Conservation (phyloP, 2,797 vertebrate genomes). For the Atherinosoma microstoma region DNA sequence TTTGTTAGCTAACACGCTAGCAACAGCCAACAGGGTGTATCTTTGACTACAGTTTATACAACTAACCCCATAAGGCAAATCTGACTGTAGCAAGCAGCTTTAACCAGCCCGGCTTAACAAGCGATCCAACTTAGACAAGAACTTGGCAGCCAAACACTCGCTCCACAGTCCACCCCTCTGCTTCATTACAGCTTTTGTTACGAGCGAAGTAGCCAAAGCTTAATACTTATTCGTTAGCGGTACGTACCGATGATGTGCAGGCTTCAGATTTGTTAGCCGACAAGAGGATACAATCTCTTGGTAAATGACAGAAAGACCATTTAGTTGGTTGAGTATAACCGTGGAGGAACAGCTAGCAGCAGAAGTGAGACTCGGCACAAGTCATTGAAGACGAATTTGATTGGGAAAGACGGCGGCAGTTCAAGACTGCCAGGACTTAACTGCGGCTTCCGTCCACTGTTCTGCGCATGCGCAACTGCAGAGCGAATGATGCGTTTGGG, state of each 20-base stretch:
- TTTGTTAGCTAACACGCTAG: conserved; percentile 47
- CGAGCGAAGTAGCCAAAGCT: conserved; percentile 8
- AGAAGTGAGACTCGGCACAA: neutral
- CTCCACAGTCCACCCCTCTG: neutral
- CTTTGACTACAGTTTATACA: neutral
- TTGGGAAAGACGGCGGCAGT: conserved; percentile 8
- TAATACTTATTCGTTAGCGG: conserved; percentile 10
- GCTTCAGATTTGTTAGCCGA: conserved; percentile 16
- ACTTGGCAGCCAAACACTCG: neutral
- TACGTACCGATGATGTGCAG: conserved; percentile 54
- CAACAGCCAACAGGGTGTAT: conserved; percentile 12
- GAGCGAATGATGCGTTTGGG: neutral
- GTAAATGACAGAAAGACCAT: conserved; percentile 3
- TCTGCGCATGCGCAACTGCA: conserved; percentile 44
- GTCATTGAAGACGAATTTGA: conserved; percentile 39
- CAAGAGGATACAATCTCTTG: conserved; percentile 22
- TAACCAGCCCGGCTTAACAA: conserved; percentile 17
- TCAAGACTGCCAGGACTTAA: conserved; percentile 8
- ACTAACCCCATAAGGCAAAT: conserved; percentile 20
- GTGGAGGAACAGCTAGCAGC: neutral
- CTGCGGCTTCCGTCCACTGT: conserved; percentile 35
- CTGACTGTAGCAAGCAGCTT: conserved; percentile 30
- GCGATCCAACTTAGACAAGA: conserved; percentile 5
- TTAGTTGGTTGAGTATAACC: neutral
- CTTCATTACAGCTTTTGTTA: neutral